Conservation (phyloP, 2,888 invertebrate species). For the Eledona agricola region DNA sequence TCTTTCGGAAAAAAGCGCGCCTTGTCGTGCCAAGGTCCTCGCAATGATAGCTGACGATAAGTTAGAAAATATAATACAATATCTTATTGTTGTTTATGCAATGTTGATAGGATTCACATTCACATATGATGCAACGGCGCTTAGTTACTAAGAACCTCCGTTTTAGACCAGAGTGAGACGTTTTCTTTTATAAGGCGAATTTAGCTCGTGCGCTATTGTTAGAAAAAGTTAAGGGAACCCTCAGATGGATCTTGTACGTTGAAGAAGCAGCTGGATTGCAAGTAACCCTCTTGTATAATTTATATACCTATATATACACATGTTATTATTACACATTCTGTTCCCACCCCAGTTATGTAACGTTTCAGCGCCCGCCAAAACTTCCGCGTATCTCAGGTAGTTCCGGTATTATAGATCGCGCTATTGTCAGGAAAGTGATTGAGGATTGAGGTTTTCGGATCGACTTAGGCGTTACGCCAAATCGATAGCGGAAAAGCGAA, state of each 20-base stretch:
- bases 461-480: too few relatives aligned
- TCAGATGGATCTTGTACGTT: conserved; percentile 45
- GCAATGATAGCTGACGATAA: conserved; percentile 34
- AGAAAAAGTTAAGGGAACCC: conserved; percentile 35
- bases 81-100: too few relatives aligned
- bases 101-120: conserved; percentile 5
- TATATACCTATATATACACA: conserved; percentile 37
- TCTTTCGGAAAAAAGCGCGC: conserved; percentile 37
- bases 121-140: too few relatives aligned
- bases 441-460: too few relatives aligned
- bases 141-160: too few relatives aligned
- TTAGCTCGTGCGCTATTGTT: conserved; percentile 49
- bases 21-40: conserved; percentile 4
- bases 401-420: conserved; percentile 54
- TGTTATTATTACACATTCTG: conserved; percentile 46
- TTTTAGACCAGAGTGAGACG: conserved; percentile 41
- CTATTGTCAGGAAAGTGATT: too few relatives aligned
- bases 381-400: conserved; percentile 57
- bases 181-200: conserved; percentile 42
- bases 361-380: conserved; percentile 56
- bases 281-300: conserved; percentile 48
- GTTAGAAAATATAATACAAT: conserved; percentile 43
- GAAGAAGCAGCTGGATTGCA: conserved; percentile 44
- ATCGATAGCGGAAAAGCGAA: too few relatives aligned
- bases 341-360: conserved; percentile 52